Evolutionary conservation across 2,113 vertebrate species (phyloP).

Genomic region (Phrynocephalus versicolor): DNA sequence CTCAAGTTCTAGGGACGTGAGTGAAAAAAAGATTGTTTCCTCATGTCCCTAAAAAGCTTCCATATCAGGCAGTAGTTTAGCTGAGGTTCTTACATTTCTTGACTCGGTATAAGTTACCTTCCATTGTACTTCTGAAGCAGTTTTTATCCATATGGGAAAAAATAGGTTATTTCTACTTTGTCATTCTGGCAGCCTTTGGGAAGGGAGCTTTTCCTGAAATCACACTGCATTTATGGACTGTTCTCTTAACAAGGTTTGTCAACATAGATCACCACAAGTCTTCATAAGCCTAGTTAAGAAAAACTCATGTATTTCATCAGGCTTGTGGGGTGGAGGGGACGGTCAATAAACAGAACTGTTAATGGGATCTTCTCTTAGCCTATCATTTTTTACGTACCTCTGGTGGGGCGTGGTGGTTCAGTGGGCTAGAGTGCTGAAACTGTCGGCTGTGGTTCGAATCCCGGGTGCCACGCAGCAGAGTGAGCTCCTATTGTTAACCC

Average conservation of each 20-base stretch:
- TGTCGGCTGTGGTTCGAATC: no score
- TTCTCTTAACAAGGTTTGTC: neutral
- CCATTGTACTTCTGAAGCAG: neutral
- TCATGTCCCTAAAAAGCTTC: neutral
- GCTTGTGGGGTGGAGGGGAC: no score
- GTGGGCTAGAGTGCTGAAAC: no score
- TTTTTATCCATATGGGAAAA: neutral
- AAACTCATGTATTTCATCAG: no score
- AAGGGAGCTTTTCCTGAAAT: neutral
- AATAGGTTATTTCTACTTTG: neutral
- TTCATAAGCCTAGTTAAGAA: no score
- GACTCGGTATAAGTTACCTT: neutral
- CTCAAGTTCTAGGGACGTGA: no score
- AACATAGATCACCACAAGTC: neutral
- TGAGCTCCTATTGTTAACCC: no score
- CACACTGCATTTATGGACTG: neutral
- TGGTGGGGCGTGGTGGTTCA: no score
- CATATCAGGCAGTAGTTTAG: neutral
- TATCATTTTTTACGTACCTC: no score
- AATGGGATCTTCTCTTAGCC: no score
- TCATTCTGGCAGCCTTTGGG: neutral
- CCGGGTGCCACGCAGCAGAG: no score
- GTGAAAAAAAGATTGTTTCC: neutral
- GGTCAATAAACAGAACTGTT: no score
- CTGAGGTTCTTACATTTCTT: neutral